Evolutionary conservation across 1,140 invertebrate genomes (phyloP).

Genomic region (Sarcophaga bullata): DNA sequence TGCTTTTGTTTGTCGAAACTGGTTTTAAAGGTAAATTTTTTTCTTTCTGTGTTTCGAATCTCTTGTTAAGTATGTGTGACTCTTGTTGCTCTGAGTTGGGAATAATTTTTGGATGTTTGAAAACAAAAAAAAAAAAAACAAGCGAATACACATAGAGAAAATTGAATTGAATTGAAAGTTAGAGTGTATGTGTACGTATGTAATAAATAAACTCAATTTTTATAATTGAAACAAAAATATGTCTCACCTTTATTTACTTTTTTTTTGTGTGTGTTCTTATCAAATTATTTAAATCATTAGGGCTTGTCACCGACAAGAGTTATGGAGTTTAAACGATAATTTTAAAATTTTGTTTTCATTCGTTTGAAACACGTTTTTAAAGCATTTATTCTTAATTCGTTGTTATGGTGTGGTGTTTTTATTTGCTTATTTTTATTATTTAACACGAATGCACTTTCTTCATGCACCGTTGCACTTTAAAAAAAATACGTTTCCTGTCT

Average conservation of each 20-base stretch:
- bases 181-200: no score
- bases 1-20: slow-evolving; percentile 50
- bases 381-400: not conserved
- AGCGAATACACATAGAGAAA: not conserved
- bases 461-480: slow-evolving; percentile 39
- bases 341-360: not conserved
- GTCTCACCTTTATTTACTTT: slow-evolving; percentile 13
- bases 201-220: not conserved
- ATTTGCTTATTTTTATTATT: not conserved
- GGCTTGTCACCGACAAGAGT: not conserved
- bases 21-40: slow-evolving; percentile 64
- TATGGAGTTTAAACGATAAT: not conserved
- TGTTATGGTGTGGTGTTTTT: not conserved
- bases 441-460: slow-evolving; percentile 27
- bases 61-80: not conserved
- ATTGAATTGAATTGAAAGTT: not conserved
- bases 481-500: slow-evolving; percentile 31
- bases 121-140: no score
- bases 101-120: not conserved
- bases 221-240: not conserved
- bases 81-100: slow-evolving; percentile 4
- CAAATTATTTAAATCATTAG: slow-evolving; percentile 5
- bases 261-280: not conserved
- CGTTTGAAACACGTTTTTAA: slow-evolving; percentile 10
- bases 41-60: not conserved